These are phyloP conservation scores for Neosalanx taihuensis DNA, from an alignment of 2,797 vertebrate genomes.

Conservation along the genomic window DNA sequence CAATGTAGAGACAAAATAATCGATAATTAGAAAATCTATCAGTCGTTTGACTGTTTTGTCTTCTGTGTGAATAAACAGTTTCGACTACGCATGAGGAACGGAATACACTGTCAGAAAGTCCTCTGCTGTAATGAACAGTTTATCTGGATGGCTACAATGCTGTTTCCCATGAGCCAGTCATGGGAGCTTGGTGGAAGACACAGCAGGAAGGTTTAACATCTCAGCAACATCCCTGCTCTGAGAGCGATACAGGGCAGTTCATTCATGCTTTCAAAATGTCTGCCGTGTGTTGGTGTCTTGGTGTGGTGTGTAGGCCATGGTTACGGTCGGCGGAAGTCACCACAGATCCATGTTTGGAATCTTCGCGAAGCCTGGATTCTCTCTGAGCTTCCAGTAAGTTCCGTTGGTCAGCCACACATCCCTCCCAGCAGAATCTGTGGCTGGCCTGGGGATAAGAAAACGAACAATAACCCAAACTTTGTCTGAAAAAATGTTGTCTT, in stretches of 20 bases:
- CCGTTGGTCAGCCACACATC: conserved; percentile 89
- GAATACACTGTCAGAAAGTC: neutral
- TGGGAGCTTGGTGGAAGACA: conserved; percentile 9
- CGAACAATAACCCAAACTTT: neutral
- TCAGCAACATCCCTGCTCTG: conserved; percentile 45
- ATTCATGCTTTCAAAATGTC: conserved; percentile 50
- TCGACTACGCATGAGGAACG: neutral
- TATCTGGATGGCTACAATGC: neutral
- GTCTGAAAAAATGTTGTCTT: no score
- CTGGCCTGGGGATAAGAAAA: conserved; percentile 68
- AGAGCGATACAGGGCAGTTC: conserved; percentile 42
- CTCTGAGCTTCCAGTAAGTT: conserved; percentile 87
- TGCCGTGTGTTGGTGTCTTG: neutral
- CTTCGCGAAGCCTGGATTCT: conserved; percentile 84
- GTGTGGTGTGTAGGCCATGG: neutral
- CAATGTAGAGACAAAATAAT: conserved; percentile 33
- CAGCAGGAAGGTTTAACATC: neutral
- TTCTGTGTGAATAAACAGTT: neutral
- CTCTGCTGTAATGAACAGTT: neutral
- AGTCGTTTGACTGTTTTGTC: neutral
- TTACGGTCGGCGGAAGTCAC: conserved; percentile 64
- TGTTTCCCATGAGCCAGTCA: conserved; percentile 59
- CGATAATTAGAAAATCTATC: conserved; percentile 29
- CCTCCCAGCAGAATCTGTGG: conserved; percentile 79
- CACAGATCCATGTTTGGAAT: conserved; percentile 79